Base-by-base conservation (phyloP, 2,797 vertebrate genomes). In the Protonibea diacanthus region DNA sequence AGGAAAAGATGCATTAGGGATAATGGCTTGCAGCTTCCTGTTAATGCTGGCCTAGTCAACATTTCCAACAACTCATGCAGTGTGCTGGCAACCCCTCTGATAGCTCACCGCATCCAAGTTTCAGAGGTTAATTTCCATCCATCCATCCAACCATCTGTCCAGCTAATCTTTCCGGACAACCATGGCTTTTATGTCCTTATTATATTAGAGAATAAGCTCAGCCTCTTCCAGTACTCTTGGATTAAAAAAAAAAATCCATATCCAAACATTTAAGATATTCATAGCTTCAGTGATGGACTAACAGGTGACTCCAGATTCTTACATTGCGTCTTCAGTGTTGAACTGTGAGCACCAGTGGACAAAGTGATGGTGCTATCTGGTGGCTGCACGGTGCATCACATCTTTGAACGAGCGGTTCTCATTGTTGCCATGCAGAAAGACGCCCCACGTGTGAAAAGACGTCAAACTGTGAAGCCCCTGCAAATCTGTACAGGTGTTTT, bases 361-460 rank as follows among this genome's bases (percentile, higher is more conserved):
- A 83, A 66, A 81, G 68, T 78, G 25, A 71, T 81, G 78, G 62
- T 64, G 86, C 90, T 25, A 79, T 90, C 94, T 94, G 67, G 69
- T 91, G 93, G 88, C 51, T 17, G 7, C 4, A n/a, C 18, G 52
- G 44, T 74, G 82, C 61, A 83, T 73, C 25, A 71, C 86, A 88
- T 17, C 6, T 11, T 44, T 38, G 5, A 53, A 21, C 6, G 33
- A 33, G 15, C 45, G 40, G 27, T 23, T 69, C 56, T 17, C 15
- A 25, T 1, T 23, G 27, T 9, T 18, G 8, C 11, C 48, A 10
- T 40, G 1, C 2, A 40, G 25, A 60, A 25, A 5, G 7, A 33
- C 33, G 0, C 7, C 33, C 2, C 33, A 9, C 8, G 7, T 29
- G 23, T 9, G 11, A 48, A 57, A 52, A 42, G 4, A 33, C 10